Percentiles rank a stretch among this genome's conserved stretches.
phyloP scores from a whole-genome alignment of 2,113 vertebrate species.

The Lagopus leucura region DNA sequence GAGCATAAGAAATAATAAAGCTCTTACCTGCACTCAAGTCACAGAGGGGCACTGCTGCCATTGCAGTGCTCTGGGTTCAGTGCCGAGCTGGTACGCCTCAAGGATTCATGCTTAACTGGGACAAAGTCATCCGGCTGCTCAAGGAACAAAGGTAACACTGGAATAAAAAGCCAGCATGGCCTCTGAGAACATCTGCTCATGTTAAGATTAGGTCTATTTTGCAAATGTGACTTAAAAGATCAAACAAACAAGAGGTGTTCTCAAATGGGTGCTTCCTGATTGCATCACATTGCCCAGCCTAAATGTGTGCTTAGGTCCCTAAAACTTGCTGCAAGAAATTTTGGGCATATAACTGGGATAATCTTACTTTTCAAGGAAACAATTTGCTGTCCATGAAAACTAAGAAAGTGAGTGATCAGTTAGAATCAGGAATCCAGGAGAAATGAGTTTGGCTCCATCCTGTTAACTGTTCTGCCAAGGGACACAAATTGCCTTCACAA shows the following conservation, averaged over 20 bases:
- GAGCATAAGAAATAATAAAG: neutral
- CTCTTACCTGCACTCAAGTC: neutral
- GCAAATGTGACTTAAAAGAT: rapidly evolving
- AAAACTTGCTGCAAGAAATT: neutral
- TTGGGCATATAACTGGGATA: neutral
- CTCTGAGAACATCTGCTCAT: neutral
- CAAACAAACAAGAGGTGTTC: neutral
- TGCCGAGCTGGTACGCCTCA: rapidly evolving
- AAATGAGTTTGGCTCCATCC: neutral
- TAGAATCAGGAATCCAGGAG: neutral
- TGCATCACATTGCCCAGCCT: neutral
- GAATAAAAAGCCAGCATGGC: neutral
- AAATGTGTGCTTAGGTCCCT: neutral
- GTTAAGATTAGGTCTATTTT: neutral
- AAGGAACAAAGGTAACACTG: neutral
- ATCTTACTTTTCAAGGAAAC: neutral
- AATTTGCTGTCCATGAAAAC: neutral
- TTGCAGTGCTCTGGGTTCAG: rapidly evolving
- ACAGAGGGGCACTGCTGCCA: neutral
- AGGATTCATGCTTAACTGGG: rapidly evolving
- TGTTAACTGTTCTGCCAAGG: neutral
- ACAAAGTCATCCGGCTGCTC: neutral
- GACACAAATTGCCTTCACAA: neutral
- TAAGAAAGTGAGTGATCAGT: neutral
- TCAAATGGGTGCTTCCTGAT: rapidly evolving